Conservation (phyloP, 2,113 vertebrate genomes). For the Donacobius atricapilla region DNA sequence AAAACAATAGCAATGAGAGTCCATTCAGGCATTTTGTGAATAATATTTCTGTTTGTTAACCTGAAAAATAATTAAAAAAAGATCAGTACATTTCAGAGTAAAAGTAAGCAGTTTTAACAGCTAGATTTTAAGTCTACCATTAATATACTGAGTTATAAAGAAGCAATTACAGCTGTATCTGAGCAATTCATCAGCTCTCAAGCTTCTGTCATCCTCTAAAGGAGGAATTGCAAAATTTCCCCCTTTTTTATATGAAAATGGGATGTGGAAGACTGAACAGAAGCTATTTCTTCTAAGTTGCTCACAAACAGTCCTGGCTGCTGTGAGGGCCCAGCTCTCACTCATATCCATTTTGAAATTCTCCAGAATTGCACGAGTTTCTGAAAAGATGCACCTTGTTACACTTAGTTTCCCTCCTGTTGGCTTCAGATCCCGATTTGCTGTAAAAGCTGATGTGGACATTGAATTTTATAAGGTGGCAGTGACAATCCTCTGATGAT, state of each 20-base stretch:
- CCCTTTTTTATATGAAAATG: neutral
- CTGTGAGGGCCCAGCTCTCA: neutral
- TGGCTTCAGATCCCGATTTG: neutral
- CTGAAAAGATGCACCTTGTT: neutral
- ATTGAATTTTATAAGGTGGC: neutral
- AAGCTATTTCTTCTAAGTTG: neutral
- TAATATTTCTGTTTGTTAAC: conserved; percentile 81
- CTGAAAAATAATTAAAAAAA: conserved; percentile 61
- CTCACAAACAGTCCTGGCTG: neutral
- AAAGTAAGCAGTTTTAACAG: neutral
- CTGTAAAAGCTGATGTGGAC: neutral
- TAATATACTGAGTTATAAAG: neutral
- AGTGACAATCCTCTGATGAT: neutral
- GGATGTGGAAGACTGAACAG: neutral
- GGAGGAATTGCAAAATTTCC: neutral
- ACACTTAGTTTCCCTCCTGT: neutral
- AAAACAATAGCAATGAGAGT: conserved; percentile 78
- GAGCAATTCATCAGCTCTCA: neutral
- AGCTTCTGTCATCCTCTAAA: neutral
- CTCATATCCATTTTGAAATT: neutral
- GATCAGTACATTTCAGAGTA: neutral
- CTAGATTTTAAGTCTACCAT: neutral
- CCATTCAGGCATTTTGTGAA: conserved; percentile 79
- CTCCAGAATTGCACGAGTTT: neutral
- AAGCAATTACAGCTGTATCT: neutral